Conservation (phyloP, 2,113 vertebrate species). For the Cavia porcellus region DNA sequence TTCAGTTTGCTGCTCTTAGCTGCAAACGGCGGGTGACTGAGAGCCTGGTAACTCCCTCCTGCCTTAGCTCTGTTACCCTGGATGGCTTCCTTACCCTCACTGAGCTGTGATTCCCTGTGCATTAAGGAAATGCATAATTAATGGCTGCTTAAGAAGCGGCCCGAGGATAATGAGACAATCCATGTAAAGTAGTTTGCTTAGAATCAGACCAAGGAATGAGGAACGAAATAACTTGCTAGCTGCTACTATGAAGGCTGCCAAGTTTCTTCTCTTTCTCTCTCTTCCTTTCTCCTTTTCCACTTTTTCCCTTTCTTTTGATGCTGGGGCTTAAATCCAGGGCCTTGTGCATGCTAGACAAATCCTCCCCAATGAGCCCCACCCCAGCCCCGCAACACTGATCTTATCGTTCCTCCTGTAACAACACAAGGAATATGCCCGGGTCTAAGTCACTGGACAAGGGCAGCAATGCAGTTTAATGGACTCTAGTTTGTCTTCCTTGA, state of each 20-base stretch:
- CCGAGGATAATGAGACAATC: background rate
- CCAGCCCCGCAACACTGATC: background rate
- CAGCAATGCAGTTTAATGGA: background rate
- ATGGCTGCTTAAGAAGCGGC: background rate
- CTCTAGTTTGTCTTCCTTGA: background rate
- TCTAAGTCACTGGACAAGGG: background rate
- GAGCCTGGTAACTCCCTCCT: background rate
- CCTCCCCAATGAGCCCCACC: background rate
- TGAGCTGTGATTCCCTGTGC: background rate
- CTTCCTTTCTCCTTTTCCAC: background rate
- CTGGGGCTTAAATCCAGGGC: background rate
- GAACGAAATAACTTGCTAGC: background rate
- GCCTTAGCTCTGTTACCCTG: background rate
- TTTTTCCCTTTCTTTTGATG: background rate
- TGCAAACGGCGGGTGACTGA: rapidly evolving
- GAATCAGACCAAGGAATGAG: background rate
- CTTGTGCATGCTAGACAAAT: background rate
- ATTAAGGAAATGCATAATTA: background rate
- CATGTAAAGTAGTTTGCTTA: background rate
- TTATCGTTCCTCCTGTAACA: background rate
- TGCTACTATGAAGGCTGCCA: background rate
- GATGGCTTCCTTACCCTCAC: background rate
- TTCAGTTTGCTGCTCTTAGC: background rate
- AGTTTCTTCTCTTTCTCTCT: background rate
- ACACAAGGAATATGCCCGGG: background rate